Evolutionary conservation across 2,113 vertebrate genomes (phyloP).

Genomic region (Ivindomyrus marchei): DNA sequence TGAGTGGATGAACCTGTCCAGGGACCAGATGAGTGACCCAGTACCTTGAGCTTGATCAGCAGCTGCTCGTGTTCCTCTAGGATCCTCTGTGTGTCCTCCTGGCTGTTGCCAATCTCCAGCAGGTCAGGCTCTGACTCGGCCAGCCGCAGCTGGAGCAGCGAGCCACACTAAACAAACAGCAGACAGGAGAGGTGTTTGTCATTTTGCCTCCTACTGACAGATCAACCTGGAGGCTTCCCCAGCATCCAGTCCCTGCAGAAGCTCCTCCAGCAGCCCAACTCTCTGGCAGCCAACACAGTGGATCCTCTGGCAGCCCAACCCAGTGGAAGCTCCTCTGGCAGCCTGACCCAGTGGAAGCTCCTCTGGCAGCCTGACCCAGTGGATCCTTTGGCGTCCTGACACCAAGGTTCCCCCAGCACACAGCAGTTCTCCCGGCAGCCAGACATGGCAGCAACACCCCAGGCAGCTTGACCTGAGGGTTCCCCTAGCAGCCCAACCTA

Average conservation of each 20-base stretch:
- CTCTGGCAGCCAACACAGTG: neutral
- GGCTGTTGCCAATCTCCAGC: constrained; percentile 79
- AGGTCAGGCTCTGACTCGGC: constrained; percentile 78
- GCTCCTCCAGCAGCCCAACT: neutral
- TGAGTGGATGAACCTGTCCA: neutral
- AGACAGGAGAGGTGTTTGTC: neutral
- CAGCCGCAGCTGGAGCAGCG: constrained; percentile 73
- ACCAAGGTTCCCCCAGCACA: neutral
- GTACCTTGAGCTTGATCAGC: constrained; percentile 80
- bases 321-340: neutral
- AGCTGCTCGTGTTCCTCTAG: constrained; percentile 77
- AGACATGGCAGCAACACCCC: neutral
- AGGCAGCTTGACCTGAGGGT: neutral
- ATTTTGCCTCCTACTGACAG: neutral
- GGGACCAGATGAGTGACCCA: neutral
- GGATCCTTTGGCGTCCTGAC: neutral
- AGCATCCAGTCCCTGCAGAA: neutral
- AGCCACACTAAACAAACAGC: constrained; percentile 66
- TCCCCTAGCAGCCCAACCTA: neutral
- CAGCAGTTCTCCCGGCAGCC: neutral
- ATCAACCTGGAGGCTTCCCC: neutral
- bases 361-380: neutral
- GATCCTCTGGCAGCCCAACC: neutral
- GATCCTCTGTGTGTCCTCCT: constrained; percentile 73
- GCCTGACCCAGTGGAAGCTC: neutral